Evolutionary conservation across 2,797 vertebrate species (phyloP).

Genomic region (Acrossocheilus wenchowensis): DNA sequence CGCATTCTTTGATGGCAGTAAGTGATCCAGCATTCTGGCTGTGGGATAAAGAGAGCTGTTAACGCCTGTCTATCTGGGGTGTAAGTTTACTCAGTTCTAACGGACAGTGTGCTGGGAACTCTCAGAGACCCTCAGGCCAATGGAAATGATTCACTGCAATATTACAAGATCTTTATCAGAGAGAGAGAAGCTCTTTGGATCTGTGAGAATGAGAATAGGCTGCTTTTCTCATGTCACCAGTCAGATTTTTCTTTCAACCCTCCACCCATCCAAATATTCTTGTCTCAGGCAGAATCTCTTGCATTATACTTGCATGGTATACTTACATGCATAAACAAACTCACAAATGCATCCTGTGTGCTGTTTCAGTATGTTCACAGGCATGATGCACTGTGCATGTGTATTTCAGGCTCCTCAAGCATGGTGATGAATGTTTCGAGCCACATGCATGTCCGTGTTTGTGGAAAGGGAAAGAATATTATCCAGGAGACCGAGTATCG

Average conservation of each 20-base stretch:
- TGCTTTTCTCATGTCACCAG: constrained; percentile 74
- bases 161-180: constrained; percentile 81
- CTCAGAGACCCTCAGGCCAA: constrained; percentile 73
- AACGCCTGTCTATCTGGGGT: constrained; percentile 77
- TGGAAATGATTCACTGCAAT: constrained; percentile 76
- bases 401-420: constrained; percentile 85
- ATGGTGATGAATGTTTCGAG: constrained; percentile 90
- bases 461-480: constrained; percentile 98
- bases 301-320: neutral
- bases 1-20: constrained; percentile 81
- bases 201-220: constrained; percentile 75
- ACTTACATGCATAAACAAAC: neutral
- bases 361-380: neutral
- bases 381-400: constrained; percentile 28
- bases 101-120: constrained; percentile 71
- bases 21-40: constrained; percentile 81
- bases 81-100: constrained; percentile 79
- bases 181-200: constrained; percentile 63
- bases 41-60: constrained; percentile 84
- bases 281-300: neutral
- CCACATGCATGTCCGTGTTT: constrained; percentile 88
- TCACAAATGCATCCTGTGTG: neutral
- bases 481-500: constrained; percentile 89
- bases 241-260: constrained; percentile 29
- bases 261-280: neutral